Conservation (phyloP, 2,888 invertebrate genomes). For the Phyto melanocephala region DNA sequence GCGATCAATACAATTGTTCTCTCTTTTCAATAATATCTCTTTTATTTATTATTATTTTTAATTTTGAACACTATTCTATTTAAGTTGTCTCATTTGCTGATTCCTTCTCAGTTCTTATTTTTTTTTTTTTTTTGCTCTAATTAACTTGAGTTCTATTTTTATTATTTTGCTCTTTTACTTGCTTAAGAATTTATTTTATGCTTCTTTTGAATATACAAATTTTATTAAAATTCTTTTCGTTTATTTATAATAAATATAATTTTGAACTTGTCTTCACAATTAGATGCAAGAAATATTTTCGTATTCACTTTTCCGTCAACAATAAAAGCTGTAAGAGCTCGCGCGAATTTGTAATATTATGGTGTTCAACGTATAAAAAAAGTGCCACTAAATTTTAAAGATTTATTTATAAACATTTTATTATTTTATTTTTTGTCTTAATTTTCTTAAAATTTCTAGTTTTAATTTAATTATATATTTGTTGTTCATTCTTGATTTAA, state of each 20-base stretch:
- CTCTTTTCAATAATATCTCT: not conserved
- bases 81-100: not conserved
- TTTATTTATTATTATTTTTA: not conserved
- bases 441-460: conserved; percentile 33
- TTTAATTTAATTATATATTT: conserved; percentile 32
- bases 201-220: conserved; percentile 18
- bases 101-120: not conserved
- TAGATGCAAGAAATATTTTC: conserved; percentile 65
- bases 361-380: conserved; percentile 59
- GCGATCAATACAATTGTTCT: not conserved
- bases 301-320: conserved; percentile 61
- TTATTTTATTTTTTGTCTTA: conserved; percentile 33
- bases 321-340: conserved; percentile 45
- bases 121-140: conserved; percentile 17
- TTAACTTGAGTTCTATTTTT: conserved; percentile 51
- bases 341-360: conserved; percentile 65
- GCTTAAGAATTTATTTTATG: conserved; percentile 3
- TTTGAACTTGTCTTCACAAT: conserved; percentile 68
- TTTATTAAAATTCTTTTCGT: conserved; percentile 49
- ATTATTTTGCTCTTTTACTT: conserved; percentile 31
- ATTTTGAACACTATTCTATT: not conserved
- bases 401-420: conserved; percentile 56
- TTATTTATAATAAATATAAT: conserved; percentile 42
- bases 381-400: conserved; percentile 42
- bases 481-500: conserved; percentile 51